These are phyloP conservation scores for Agonum fuliginosum DNA, from an alignment of 2,888 invertebrate genomes.

Conservation along the genomic window DNA sequence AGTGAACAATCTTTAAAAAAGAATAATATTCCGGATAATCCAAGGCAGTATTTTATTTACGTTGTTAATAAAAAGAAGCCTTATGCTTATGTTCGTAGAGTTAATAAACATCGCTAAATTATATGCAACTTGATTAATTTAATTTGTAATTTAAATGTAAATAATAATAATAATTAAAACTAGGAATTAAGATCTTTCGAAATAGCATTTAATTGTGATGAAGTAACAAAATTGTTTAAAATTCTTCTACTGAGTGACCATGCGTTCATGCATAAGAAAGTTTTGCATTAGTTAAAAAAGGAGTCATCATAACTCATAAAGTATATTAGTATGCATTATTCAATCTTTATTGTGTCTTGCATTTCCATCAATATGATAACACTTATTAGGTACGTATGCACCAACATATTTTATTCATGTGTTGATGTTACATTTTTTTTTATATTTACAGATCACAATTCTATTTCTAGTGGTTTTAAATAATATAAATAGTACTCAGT, in stretches of 20 bases:
- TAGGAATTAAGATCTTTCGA: background rate
- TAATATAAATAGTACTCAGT: too few relatives aligned
- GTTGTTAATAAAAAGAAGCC: slow-evolving; percentile 14
- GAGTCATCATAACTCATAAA: too few relatives aligned
- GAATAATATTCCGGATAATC: background rate
- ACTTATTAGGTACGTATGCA: slow-evolving; percentile 9
- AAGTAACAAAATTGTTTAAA: slow-evolving; percentile 1
- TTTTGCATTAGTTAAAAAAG: background rate
- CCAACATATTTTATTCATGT: background rate
- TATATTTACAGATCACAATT: background rate
- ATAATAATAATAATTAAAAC: background rate
- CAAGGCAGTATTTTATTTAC: slow-evolving; percentile 16
- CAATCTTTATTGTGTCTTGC: background rate
- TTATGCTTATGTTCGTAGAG: background rate
- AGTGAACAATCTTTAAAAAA: background rate
- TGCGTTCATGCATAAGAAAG: slow-evolving; percentile 26
- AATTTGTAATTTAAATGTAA: background rate
- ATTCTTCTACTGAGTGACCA: slow-evolving; percentile 19
- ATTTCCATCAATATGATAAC: slow-evolving; percentile 29
- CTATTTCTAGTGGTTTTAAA: background rate
- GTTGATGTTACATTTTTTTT: background rate
- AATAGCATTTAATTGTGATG: slow-evolving; percentile 11
- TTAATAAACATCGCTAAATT: slow-evolving; percentile 10
- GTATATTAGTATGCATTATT: slow-evolving; percentile 8
- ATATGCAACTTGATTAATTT: background rate